phyloP scores from a whole-genome alignment of 30 jellyfish, hydroid and myxozoan species.

The Clytia hemisphaerica region DNA sequence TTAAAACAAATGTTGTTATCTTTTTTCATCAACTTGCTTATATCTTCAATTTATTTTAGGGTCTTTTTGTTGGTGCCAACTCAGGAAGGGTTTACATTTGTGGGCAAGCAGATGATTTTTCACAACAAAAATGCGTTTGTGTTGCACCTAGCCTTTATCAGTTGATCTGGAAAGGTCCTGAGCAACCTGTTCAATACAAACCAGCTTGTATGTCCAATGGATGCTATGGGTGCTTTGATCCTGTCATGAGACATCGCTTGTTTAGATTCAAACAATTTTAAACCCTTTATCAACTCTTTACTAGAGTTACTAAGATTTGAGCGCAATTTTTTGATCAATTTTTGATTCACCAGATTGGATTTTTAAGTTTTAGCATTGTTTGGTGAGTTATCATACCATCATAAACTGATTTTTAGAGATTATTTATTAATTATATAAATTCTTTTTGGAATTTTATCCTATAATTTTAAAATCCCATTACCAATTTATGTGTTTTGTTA shows the following conservation, averaged over 20 bases:
- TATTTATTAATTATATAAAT: too few species aligned
- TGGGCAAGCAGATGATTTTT: slow-evolving; percentile 93
- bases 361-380: too few species aligned
- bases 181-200: slow-evolving; percentile 65
- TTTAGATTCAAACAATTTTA: slow-evolving; percentile 58
- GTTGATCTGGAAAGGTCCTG: slow-evolving; percentile 86
- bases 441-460: too few species aligned
- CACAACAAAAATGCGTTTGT: slow-evolving; percentile 85
- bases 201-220: slow-evolving; percentile 70
- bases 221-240: slow-evolving; percentile 95
- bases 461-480: too few species aligned
- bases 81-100: slow-evolving; percentile 81
- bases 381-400: too few species aligned
- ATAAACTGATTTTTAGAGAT: too few species aligned
- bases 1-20: not conserved
- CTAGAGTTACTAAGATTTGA: too few species aligned
- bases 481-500: too few species aligned
- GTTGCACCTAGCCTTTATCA: slow-evolving; percentile 58
- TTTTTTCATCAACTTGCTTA: not conserved
- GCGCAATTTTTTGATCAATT: too few species aligned
- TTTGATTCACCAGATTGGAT: too few species aligned
- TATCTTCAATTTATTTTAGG: slow-evolving; percentile 40
- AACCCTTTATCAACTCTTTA: not conserved
- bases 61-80: slow-evolving; percentile 68
- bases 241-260: slow-evolving; percentile 71